Conservation (phyloP, 1,140 invertebrate species). For the Polypedilum vanderplanki region DNA sequence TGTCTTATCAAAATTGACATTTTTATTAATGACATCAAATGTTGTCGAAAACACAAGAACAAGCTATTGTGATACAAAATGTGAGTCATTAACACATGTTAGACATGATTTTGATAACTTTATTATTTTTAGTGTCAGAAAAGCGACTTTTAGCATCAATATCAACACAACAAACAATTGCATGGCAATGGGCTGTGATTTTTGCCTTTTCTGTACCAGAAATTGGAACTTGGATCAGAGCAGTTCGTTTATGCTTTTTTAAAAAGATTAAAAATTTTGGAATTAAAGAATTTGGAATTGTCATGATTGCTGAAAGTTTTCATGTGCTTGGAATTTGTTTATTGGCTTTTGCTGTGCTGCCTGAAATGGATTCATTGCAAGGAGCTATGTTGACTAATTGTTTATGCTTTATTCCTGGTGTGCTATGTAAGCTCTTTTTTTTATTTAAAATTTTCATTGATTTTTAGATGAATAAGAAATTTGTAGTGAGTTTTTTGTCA, state of each 20-base stretch:
- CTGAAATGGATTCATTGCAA: slow-evolving; percentile 81
- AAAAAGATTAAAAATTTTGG: slow-evolving; percentile 49
- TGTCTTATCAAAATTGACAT: slow-evolving; percentile 72
- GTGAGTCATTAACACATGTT: slow-evolving; percentile 35
- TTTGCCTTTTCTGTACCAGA: slow-evolving; percentile 80
- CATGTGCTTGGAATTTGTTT: slow-evolving; percentile 81
- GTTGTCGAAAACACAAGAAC: slow-evolving; percentile 60
- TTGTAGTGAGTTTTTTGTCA: background rate
- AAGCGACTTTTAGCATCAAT: slow-evolving; percentile 65
- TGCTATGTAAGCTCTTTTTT: slow-evolving; percentile 45
- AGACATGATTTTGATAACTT: background rate
- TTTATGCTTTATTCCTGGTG: slow-evolving; percentile 79
- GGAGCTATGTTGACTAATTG: slow-evolving; percentile 89
- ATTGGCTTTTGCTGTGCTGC: slow-evolving; percentile 78
- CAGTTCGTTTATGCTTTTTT: slow-evolving; percentile 80
- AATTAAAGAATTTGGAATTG: slow-evolving; percentile 45
- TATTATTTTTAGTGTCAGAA: slow-evolving; percentile 55
- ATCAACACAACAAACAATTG: slow-evolving; percentile 71
- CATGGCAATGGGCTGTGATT: slow-evolving; percentile 86
- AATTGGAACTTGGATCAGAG: slow-evolving; percentile 73
- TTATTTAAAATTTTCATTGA: no score
- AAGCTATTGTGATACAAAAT: slow-evolving; percentile 62
- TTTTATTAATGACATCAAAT: slow-evolving; percentile 88
- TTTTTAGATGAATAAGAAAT: no score
- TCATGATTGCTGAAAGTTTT: slow-evolving; percentile 61